Percentiles rank a stretch among this genome's conserved stretches.
These are phyloP conservation scores for Dastarcus helophoroides DNA, from an alignment of 2,888 invertebrate species.

Conservation along the genomic window DNA sequence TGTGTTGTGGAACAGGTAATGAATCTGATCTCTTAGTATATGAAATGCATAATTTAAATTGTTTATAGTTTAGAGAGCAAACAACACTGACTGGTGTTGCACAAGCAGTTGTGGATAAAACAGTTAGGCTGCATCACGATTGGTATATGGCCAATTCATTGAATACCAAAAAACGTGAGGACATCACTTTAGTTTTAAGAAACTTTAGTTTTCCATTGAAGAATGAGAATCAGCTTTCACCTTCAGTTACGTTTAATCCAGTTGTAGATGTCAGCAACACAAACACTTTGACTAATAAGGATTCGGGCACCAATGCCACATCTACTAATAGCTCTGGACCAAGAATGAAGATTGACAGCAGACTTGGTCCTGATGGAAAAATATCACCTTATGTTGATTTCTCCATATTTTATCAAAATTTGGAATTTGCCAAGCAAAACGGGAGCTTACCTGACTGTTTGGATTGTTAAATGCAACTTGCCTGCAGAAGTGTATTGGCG, in stretches of 20 bases:
- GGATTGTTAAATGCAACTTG: conserved; percentile 36
- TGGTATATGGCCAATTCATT: conserved; percentile 50
- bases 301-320: conserved; percentile 30
- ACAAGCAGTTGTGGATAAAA: conserved; percentile 74
- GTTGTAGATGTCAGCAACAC: conserved; percentile 35
- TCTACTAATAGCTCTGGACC: conserved; percentile 25
- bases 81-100: conserved; percentile 71
- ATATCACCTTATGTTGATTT: conserved; percentile 80
- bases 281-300: conserved; percentile 33
- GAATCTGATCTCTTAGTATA: no score
- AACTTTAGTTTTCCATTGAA: conserved; percentile 76
- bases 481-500: no score
- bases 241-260: conserved; percentile 47
- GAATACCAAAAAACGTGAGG: conserved; percentile 53
- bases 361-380: conserved; percentile 44
- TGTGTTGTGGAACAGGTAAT: conserved; percentile 66
- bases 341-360: conserved; percentile 39
- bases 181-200: conserved; percentile 73
- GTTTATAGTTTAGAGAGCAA: conserved; percentile 58
- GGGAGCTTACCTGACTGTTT: conserved; percentile 56
- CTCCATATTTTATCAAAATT: conserved; percentile 62
- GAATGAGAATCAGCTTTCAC: conserved; percentile 46
- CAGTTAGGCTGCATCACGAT: conserved; percentile 72
- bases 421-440: conserved; percentile 52
- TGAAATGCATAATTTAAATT: conserved; percentile 4